Evolutionary conservation across 2,113 vertebrate genomes (phyloP), one percentile per base, ranked within the genome.

Genomic region (Tachuris rubrigastra): DNA sequence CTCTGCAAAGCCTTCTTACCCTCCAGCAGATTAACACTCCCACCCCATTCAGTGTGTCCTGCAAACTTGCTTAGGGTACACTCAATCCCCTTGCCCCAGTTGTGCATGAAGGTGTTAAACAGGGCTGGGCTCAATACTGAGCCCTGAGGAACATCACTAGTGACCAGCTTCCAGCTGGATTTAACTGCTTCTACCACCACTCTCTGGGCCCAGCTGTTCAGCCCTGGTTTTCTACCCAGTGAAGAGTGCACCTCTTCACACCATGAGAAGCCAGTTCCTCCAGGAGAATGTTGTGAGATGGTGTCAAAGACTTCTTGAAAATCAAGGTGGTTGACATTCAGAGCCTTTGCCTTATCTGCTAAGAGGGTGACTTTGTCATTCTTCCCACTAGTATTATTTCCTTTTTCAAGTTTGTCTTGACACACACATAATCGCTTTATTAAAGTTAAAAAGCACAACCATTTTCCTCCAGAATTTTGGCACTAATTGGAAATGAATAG

Each of bases 351-450:
- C 39, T 59, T 74, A n/a, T 44, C 33, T 28, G 14, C 19, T 31
- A 41, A 0, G 1, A 60, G 30, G 3, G 3, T 22, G 30, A 22
- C n/a, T 68, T 35, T 31, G n/a, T n/a, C n/a, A 25, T 82, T 83
- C 35, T 78, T 92, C 37, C 37, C 59, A 24, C 39, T 58, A 21
- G 24, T 55, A 50, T 19, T 83, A 80, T 80, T 33, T 82, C n/a
- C n/a, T 56, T 60, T 77, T 69, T 31, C 27, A 44, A 62, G 37
- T 90, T 73, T 63, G 23, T 59, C 62, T 93, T 80, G 75, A 21
- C 49, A 39, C 12, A 84, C 63, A 24, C 46, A 5, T 23, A 83
- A 62, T 46, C 0, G 0, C 20, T 53, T 88, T 53, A 9, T 33
- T 58, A 14, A 14, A 69, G 42, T 39, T 42, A 33, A 80, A 71